phyloP scores from a whole-genome alignment of 2,113 vertebrate species.

The Nothobranchius furzeri region DNA sequence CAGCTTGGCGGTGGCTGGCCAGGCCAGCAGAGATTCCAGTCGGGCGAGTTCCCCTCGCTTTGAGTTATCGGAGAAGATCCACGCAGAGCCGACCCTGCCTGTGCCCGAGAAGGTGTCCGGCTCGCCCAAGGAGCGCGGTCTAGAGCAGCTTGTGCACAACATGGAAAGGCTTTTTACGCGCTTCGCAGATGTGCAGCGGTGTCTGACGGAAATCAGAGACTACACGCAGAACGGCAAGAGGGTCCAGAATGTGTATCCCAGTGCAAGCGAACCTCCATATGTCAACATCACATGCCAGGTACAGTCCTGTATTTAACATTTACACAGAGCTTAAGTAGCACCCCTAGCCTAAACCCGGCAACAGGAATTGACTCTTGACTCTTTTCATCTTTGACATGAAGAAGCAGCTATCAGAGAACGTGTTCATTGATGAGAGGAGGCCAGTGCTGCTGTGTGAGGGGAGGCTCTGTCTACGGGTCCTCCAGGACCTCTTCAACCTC shows the following conservation, averaged over 20 bases:
- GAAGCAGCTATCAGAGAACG: conserved; percentile 84
- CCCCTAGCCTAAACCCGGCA: too few relatives aligned
- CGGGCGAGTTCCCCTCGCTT: conserved; percentile 75
- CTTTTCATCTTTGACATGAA: conserved; percentile 41
- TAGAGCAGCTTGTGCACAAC: conserved; percentile 76
- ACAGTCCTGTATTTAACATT: too few relatives aligned
- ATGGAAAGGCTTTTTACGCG: conserved; percentile 83
- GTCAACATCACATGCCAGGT: conserved; percentile 91
- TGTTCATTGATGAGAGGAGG: conserved; percentile 83
- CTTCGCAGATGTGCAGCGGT: conserved; percentile 84
- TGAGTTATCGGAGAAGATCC: conserved; percentile 64
- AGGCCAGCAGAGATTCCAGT: conserved; percentile 70
- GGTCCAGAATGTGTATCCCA: conserved; percentile 76
- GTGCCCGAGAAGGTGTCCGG: conserved; percentile 48
- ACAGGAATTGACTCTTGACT: too few relatives aligned
- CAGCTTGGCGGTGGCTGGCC: conserved; percentile 64
- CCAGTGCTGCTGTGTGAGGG: conserved; percentile 87
- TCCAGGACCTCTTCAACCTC: conserved; percentile 89
- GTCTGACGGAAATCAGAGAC: conserved; percentile 83
- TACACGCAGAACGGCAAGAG: conserved; percentile 82
- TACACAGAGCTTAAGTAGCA: neutral
- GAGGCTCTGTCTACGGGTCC: conserved; percentile 80
- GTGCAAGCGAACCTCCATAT: conserved; percentile 82
- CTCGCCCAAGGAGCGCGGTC: conserved; percentile 69
- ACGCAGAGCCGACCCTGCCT: conserved; percentile 44